Evolutionary conservation across 2,888 invertebrate genomes (phyloP), one percentile per base, ranked within the genome.

Genomic region (Brachypalpus laphriformis): DNA sequence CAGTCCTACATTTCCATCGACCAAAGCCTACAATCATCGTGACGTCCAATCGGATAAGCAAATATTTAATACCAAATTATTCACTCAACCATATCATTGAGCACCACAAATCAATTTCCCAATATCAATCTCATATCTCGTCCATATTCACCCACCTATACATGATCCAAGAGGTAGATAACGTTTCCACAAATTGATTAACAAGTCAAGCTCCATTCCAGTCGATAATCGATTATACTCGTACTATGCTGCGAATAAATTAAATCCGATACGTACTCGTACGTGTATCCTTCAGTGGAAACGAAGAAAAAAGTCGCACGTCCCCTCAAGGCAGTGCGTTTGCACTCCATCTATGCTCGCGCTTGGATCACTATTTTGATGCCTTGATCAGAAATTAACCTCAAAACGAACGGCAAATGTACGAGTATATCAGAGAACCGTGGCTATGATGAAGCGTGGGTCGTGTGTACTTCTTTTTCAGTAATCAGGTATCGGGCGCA

Each of bases 131-230:
- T 59, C 54, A 40, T 47, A 42, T 59, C 42, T 51, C 22, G 68
- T 42, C 40, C 40, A 59, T 47, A 66, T 59, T 22, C 85, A 71
- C 75, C 65, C 75, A 70, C 68, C 45, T 22, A 42, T 37, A 66
- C 49, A 61, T 51, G 80, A 56, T 65, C 45, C 18, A 22, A 71
- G 45, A 3, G 47, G 31, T 66, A 75, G 81, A 81, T 85, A 81
- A 81, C 65, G 71, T 81, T 59, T 28, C 75, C 65, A 75, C 71
- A 71, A 80, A 85, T 85, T 85, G 80, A 85, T 85, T 85, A 85
- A 85, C 75, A 81, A 85, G 85, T 81, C 81, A 57, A 59, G 75
- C 75, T 61, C 59, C 81, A 85, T 85, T 76, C 75, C 75, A 66
- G 34, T 61, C 49, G 65, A 59, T 76, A 81, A 85, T 85, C 85